phyloP scores from a whole-genome alignment of 2,797 vertebrate genomes.

The Crenuchus spilurus region DNA sequence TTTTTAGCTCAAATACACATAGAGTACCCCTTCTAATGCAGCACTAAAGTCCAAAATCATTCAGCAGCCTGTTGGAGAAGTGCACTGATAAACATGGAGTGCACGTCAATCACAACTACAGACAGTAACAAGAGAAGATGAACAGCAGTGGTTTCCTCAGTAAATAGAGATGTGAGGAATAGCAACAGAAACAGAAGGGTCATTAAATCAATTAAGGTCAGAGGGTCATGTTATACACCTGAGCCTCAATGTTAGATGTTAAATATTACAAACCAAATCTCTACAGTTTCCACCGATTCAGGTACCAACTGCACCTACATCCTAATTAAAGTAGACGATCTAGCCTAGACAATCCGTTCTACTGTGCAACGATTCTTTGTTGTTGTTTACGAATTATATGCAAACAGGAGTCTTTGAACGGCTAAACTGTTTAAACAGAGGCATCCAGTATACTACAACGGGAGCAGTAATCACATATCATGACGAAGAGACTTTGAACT shows the following conservation, averaged over 20 bases:
- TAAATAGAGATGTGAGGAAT: background rate
- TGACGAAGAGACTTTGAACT: background rate
- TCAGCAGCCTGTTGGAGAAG: background rate
- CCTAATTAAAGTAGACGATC: background rate
- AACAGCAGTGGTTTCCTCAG: background rate
- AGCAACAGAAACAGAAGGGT: slow-evolving; percentile 7
- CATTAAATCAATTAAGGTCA: background rate
- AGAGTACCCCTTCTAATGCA: too few species aligned
- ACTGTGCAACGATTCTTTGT: background rate
- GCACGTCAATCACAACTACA: slow-evolving; percentile 20
- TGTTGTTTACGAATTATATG: slow-evolving; percentile 3
- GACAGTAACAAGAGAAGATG: background rate
- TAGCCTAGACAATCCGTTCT: background rate
- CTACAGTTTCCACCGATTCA: background rate
- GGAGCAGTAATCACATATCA: background rate
- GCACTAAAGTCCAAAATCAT: too few species aligned
- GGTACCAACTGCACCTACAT: background rate
- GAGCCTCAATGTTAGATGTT: background rate
- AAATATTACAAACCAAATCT: background rate
- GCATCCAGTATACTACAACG: background rate
- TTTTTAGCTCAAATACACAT: too few species aligned
- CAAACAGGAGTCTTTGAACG: background rate
- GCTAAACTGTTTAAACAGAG: background rate
- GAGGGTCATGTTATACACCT: too few species aligned
- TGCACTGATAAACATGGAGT: slow-evolving; percentile 20